Base-by-base conservation (phyloP, 2,113 vertebrate genomes). In the Scophthalmus maximus region DNA sequence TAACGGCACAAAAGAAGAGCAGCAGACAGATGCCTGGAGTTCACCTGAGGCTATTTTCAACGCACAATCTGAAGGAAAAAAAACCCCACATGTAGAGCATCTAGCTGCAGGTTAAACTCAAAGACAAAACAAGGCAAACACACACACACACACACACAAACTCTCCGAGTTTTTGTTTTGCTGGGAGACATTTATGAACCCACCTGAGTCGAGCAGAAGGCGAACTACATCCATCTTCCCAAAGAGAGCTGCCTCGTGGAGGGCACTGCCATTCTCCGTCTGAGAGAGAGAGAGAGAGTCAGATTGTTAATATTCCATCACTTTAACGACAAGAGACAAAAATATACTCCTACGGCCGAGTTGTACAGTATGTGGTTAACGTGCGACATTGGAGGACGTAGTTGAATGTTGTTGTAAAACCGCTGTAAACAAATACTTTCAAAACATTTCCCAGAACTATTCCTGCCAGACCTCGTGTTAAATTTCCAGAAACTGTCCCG, bases 201-300 rank as follows among this genome's bases (percentile, higher is more conserved):
- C 91, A 99, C 97, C 97, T 95, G 96, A 96, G 92, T 98, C 95
- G 68, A 99, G 93, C 58, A 99, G 94, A 85, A 99, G 90, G 65
- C 95, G 94, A 64, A 98, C 97, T 79, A 99, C 96, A 87, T 98
- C 96, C 93, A 96, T 96, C 90, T 98, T 98, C 78, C 97, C 96
- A 88, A 95, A 99, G 3, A 99, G 95, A 66, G 97, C 95, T 53
- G 97, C 97, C 88, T 99, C 97, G 8, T 99, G 97, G 40, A 99
- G 94, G 55, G 97, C 97, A 38, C 96, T 98, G 73, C 97, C 97
- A 83, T 99, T 98, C 93, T 98, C 97, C 60, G 96, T 98, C 97
- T 99, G 83, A 29, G 86, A 90, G 29, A 42, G 36, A 68, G 6
- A 56, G 9, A 50, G 11, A 42, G 14, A 36, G 36, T 27, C 89